These are phyloP conservation scores for Orius laevigatus DNA, from an alignment of 1,140 invertebrate species.

Conservation along the genomic window DNA sequence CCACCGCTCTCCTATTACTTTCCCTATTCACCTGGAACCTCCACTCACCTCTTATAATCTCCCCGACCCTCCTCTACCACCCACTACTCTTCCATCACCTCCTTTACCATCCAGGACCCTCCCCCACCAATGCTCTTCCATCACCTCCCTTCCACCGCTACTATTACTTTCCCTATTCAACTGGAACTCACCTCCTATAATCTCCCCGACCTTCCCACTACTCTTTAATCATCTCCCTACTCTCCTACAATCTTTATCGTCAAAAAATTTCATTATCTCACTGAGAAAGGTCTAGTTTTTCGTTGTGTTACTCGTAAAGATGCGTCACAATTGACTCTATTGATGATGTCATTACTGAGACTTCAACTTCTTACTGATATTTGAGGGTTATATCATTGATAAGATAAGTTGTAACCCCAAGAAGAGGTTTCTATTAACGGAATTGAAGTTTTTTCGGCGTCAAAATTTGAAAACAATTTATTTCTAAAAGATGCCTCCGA, in stretches of 20 bases:
- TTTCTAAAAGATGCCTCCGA: slow-evolving; percentile 12
- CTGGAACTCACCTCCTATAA: background rate
- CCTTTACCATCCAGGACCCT: too few species aligned
- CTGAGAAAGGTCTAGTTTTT: too few species aligned
- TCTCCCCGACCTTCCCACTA: too few species aligned
- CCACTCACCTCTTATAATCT: too few species aligned
- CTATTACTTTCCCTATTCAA: slow-evolving; percentile 3
- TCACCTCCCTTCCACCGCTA: background rate
- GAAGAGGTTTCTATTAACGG: background rate
- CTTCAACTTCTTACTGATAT: background rate
- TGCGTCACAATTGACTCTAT: background rate
- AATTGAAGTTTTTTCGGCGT: background rate
- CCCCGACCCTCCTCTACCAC: too few species aligned
- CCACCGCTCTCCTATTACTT: too few species aligned
- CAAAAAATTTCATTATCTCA: too few species aligned
- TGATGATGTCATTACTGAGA: background rate
- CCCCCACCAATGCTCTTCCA: too few species aligned
- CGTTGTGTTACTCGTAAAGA: too few species aligned
- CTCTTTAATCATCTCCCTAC: background rate
- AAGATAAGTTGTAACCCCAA: background rate
- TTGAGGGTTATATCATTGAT: background rate
- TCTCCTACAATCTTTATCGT: background rate
- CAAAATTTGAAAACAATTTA: background rate
- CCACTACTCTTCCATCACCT: too few species aligned
- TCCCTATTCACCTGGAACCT: too few species aligned